These are phyloP conservation scores for Orgyia antiqua DNA, from an alignment of 2,888 invertebrate genomes.

Conservation along the genomic window DNA sequence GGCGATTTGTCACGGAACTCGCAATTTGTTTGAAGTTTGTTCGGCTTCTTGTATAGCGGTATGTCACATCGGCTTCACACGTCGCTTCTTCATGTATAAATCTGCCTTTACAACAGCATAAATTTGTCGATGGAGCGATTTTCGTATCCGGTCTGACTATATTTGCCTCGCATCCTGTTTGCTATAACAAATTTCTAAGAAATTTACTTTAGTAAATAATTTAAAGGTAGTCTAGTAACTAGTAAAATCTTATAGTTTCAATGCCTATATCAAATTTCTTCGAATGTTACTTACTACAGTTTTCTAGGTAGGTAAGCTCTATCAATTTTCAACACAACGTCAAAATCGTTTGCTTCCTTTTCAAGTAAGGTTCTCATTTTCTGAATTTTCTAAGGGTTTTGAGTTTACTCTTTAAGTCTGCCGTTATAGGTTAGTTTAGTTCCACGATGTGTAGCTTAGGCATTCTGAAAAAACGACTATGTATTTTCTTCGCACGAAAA, in stretches of 20 bases:
- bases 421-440: too few relatives aligned
- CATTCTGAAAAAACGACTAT: too few relatives aligned
- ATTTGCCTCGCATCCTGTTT: conserved; percentile 55
- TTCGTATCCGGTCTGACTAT: conserved; percentile 63
- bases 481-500: too few relatives aligned
- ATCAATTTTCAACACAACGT: too few relatives aligned
- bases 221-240: conserved; percentile 26
- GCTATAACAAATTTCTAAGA: conserved; percentile 43
- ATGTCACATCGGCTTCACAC: conserved; percentile 45
- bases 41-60: conserved; percentile 17
- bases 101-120: conserved; percentile 70
- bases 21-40: conserved; percentile 19
- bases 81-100: conserved; percentile 61
- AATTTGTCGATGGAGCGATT: conserved; percentile 72
- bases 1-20: conserved; percentile 21
- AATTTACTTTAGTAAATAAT: conserved; percentile 35
- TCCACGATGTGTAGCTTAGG: too few relatives aligned
- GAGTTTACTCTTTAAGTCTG: too few relatives aligned
- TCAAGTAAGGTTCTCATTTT: too few relatives aligned
- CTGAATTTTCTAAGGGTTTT: too few relatives aligned
- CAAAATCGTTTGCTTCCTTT: too few relatives aligned
- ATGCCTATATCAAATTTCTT: too few relatives aligned
- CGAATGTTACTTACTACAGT: too few relatives aligned
- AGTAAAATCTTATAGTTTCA: conserved; percentile 26
- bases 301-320: too few relatives aligned